Base-by-base conservation (phyloP, 2,797 vertebrate genomes). In the Aselliscus stoliczkanus region DNA sequence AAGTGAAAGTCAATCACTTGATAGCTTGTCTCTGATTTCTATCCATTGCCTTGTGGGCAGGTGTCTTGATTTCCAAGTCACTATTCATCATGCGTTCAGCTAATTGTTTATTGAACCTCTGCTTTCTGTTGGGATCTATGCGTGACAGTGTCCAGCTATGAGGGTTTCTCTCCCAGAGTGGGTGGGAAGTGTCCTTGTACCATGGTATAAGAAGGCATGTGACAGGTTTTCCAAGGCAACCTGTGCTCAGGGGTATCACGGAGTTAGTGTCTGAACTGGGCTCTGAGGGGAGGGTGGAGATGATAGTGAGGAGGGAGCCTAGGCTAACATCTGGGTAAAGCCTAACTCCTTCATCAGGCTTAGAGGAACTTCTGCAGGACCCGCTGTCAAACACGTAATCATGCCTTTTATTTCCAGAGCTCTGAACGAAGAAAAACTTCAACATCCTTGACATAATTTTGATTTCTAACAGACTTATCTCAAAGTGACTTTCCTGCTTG, bases 291-390 rank as follows among this genome's bases (percentile, higher is more conserved):
- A 1, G 2, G 60, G 12, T 29, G 5, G 47, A 23, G 6, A 25
- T 13, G 15, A 56, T 11, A 86, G 12, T 17, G n/a, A 12, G 10
- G 29, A 37, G 42, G 47, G 86, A 85, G 25, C 39, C 27, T 13
- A 0, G 37, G 31, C n/a, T 29, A 21, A 3, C 52, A n/a, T 56
- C 21, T 58, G 73, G 60, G 39, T 20, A 37, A 54, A 58, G 29
- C 65, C 31, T 23, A 6, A 27, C 20, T 44, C 56, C 13, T 39
- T 25, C 14, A 2, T 39, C 31, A 58, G 14, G 21, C 50, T 18
- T 21, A 54, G 58, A 58, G 23, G 39, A 29, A 2, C 67, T 52
- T 64, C 11, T 34, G 4, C 1, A 1, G 0, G 1, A 7, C n/a
- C 23, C 18, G 0, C 10, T 15, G 23, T 76, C 79, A 73, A 5